Evolutionary conservation across 2,113 vertebrate species (phyloP).

Genomic region (Lycaon pictus): DNA sequence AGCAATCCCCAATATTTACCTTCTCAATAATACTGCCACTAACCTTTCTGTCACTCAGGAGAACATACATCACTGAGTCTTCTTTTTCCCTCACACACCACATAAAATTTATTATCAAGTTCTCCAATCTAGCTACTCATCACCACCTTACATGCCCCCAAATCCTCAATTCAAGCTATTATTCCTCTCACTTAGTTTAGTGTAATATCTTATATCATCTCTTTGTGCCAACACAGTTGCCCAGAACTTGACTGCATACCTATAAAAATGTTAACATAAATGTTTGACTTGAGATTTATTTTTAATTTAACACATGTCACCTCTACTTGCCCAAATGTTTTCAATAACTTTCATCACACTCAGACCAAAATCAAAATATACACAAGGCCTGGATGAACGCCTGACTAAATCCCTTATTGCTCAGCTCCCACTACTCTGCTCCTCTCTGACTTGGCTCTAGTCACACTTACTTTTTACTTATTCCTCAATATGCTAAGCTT

Average conservation of each 20-base stretch:
- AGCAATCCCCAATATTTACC: rapidly evolving
- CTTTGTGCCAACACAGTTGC: not conserved
- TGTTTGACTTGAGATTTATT: not conserved
- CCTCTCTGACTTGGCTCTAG: not conserved
- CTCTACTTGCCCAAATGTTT: not conserved
- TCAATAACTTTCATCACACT: not conserved
- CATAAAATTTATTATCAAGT: not conserved
- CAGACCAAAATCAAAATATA: not conserved
- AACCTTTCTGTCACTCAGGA: not conserved
- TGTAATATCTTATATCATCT: not conserved
- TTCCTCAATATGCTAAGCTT: not conserved
- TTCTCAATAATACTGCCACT: not conserved
- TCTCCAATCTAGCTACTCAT: not conserved
- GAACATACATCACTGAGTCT: not conserved
- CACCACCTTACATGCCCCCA: too few species aligned
- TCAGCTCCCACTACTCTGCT: not conserved
- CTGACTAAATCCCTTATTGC: not conserved
- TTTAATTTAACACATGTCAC: not conserved
- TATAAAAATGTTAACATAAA: not conserved
- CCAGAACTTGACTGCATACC: rapidly evolving
- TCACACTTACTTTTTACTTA: not conserved
- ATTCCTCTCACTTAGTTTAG: not conserved
- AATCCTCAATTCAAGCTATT: not conserved
- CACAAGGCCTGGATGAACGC: not conserved
- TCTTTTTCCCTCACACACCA: not conserved